Conservation (phyloP, 2,888 invertebrate genomes). For the Tetanocera ferruginea region DNA sequence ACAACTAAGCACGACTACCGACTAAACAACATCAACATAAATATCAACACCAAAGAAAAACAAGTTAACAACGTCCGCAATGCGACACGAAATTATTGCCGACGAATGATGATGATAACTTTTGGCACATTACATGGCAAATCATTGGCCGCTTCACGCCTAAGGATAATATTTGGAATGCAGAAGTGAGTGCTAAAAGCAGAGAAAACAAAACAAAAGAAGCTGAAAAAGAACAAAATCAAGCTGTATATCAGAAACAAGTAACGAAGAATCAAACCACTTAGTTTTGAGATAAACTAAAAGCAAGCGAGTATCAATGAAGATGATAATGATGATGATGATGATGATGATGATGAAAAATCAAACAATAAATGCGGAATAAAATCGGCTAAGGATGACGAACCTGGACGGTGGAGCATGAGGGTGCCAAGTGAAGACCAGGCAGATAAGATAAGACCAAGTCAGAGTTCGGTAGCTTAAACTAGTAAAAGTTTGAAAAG, state of each 20-base stretch:
- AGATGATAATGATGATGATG: background rate
- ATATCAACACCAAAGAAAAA: background rate
- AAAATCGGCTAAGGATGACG: background rate
- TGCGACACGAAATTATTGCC: slow-evolving; percentile 55
- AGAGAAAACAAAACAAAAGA: background rate
- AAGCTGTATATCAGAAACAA: too few species aligned
- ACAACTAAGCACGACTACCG: slow-evolving; percentile 9
- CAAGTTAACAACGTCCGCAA: slow-evolving; percentile 50
- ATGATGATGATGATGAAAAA: background rate
- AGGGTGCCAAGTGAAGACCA: background rate
- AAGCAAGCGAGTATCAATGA: background rate
- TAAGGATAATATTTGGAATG: background rate
- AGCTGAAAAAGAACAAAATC: background rate
- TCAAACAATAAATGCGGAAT: background rate
- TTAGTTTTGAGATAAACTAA: background rate
- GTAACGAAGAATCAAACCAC: background rate
- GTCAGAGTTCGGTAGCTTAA: background rate
- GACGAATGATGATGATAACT: slow-evolving; percentile 24
- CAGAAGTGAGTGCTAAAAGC: background rate
- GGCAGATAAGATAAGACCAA: background rate
- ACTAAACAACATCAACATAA: slow-evolving; percentile 11
- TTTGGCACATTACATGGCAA: slow-evolving; percentile 11
- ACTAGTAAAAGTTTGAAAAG: background rate
- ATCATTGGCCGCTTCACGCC: background rate
- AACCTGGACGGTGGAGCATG: too few species aligned